Evolutionary conservation across 2,797 vertebrate species (phyloP).

Genomic region (Aeoliscus strigatus): DNA sequence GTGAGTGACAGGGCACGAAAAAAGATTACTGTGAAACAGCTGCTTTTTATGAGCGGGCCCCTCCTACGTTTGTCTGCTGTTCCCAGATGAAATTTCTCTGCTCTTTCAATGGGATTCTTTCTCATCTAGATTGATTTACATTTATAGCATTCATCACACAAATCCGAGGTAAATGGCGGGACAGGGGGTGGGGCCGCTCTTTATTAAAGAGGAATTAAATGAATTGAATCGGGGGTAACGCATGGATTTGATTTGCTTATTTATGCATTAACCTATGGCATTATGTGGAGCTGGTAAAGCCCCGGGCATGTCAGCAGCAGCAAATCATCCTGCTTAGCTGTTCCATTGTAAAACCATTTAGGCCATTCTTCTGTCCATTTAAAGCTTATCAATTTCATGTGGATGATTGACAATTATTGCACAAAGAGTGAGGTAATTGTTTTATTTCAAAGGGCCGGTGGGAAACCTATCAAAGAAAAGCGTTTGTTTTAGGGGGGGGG

Average conservation of each 20-base stretch:
- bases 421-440: conserved; percentile 69
- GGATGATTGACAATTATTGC: conserved; percentile 78
- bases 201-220: conserved; percentile 85
- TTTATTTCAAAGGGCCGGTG: conserved; percentile 66
- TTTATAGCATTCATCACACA: conserved; percentile 84
- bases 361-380: conserved; percentile 68
- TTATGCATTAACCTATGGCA: conserved; percentile 78
- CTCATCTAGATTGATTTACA: conserved; percentile 86
- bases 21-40: conserved; percentile 87
- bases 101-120: conserved; percentile 80
- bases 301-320: conserved; percentile 64
- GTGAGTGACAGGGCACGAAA: conserved; percentile 88
- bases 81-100: conserved; percentile 76
- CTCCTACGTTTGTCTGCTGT: conserved; percentile 65
- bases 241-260: conserved; percentile 85
- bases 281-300: conserved; percentile 69
- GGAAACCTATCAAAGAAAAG: conserved; percentile 61
- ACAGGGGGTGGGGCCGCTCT: conserved; percentile 73
- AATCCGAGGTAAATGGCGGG: conserved; percentile 70
- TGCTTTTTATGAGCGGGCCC: conserved; percentile 80
- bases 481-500: conserved; percentile 40
- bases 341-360: conserved; percentile 68
- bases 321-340: conserved; percentile 65
- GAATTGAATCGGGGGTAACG: conserved; percentile 84
- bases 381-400: conserved; percentile 72